These are phyloP conservation scores for Papilio glaucus DNA, from an alignment of 1,140 invertebrate genomes.

Conservation along the genomic window DNA sequence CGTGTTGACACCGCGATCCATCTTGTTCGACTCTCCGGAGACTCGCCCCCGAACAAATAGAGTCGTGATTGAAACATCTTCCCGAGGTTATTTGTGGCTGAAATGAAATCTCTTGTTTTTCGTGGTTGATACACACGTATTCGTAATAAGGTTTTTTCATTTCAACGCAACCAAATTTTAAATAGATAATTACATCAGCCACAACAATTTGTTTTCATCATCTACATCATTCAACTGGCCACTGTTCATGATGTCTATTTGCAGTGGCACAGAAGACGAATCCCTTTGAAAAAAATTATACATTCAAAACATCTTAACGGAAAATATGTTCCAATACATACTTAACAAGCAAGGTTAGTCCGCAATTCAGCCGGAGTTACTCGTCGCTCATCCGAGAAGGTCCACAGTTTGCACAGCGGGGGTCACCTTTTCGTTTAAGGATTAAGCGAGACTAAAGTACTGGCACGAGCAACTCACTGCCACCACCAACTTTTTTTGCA, in stretches of 20 bases:
- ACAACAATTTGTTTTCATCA: background rate
- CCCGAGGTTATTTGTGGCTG: conserved; percentile 66
- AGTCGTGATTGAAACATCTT: conserved; percentile 71
- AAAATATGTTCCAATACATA: conserved; percentile 1
- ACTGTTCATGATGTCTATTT: too few relatives aligned
- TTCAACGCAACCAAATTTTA: conserved; percentile 26
- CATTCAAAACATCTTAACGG: background rate
- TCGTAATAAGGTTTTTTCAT: conserved; percentile 3
- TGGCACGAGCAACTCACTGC: conserved; percentile 30
- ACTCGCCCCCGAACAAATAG: conserved; percentile 76
- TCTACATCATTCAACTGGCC: too few relatives aligned
- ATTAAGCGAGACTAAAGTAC: conserved; percentile 71
- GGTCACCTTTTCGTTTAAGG: conserved; percentile 67
- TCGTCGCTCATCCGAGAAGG: conserved; percentile 67
- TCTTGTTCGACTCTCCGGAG: conserved; percentile 79
- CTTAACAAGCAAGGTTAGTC: conserved; percentile 49
- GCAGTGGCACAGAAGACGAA: too few relatives aligned
- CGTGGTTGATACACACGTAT: conserved; percentile 38
- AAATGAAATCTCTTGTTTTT: conserved; percentile 57
- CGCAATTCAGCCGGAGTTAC: conserved; percentile 50
- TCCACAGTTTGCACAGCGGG: conserved; percentile 70
- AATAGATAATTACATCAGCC: background rate
- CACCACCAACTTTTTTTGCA: background rate
- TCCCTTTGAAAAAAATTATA: too few relatives aligned
- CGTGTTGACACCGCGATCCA: conserved; percentile 81